Percentiles rank a stretch among this genome's conserved stretches.
These are phyloP conservation scores for Chrysolina haemoptera DNA, from an alignment of 2,888 invertebrate genomes.

Conservation along the genomic window DNA sequence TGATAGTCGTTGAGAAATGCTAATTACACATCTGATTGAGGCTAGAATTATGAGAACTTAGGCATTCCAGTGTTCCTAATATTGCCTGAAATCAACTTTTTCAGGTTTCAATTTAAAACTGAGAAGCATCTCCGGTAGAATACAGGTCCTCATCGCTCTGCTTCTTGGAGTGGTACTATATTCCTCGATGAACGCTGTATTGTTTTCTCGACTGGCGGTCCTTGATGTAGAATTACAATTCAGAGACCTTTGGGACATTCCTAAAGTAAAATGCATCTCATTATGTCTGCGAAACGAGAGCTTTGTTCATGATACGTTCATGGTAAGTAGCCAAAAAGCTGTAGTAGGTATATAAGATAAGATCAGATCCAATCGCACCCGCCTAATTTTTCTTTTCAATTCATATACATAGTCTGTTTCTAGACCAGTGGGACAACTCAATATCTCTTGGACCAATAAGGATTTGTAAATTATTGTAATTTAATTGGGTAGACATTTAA, in stretches of 20 bases:
- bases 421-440: too few relatives aligned
- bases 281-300: constrained; percentile 69
- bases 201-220: constrained; percentile 68
- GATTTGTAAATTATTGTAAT: too few relatives aligned
- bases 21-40: too few relatives aligned
- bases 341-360: too few relatives aligned
- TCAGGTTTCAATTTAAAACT: constrained; percentile 64
- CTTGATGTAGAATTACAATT: constrained; percentile 65
- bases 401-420: too few relatives aligned
- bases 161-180: constrained; percentile 63
- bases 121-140: constrained; percentile 59
- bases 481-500: too few relatives aligned
- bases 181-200: constrained; percentile 64
- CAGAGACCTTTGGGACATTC: constrained; percentile 65
- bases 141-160: constrained; percentile 61
- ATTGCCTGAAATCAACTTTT: constrained; percentile 23
- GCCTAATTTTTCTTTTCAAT: too few relatives aligned
- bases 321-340: constrained; percentile 51
- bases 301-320: constrained; percentile 66
- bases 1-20: too few relatives aligned
- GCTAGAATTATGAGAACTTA: too few relatives aligned
- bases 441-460: too few relatives aligned
- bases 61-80: too few relatives aligned
- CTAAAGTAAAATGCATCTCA: constrained; percentile 61
- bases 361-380: too few relatives aligned